These are phyloP conservation scores for Drepana arcuata DNA, from an alignment of 1,140 invertebrate genomes.

Conservation along the genomic window DNA sequence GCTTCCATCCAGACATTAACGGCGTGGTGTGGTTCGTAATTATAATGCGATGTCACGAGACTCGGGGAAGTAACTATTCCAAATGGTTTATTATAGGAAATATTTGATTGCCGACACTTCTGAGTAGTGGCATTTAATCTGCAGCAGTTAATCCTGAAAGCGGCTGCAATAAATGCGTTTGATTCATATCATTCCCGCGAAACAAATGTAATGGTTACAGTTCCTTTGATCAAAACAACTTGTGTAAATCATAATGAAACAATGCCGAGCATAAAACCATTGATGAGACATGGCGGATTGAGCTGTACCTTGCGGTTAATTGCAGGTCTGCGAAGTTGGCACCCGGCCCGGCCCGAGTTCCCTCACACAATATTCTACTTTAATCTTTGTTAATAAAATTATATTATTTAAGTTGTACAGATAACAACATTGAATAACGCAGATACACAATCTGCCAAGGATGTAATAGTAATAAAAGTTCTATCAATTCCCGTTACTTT, in stretches of 20 bases:
- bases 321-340: no score
- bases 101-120: conserved; percentile 64
- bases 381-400: no score
- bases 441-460: no score
- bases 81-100: conserved; percentile 58
- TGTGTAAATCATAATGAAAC: conserved; percentile 46
- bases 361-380: no score
- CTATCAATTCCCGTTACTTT: no score
- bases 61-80: conserved; percentile 41
- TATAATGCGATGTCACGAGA: conserved; percentile 29
- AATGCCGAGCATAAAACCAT: conserved; percentile 16
- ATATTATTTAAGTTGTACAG: no score
- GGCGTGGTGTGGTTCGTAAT: conserved; percentile 26
- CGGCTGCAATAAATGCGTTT: conserved; percentile 61
- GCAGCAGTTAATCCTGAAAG: conserved; percentile 54
- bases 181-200: conserved; percentile 59
- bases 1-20: conserved; percentile 44
- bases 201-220: conserved; percentile 47
- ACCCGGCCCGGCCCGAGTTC: no score
- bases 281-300: conserved; percentile 36
- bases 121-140: conserved; percentile 55
- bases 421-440: no score
- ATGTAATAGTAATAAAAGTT: no score
- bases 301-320: no score
- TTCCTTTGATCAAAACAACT: conserved; percentile 49